Base-by-base conservation (phyloP, 2,888 invertebrate species). In the Drosophila tripunctata region DNA sequence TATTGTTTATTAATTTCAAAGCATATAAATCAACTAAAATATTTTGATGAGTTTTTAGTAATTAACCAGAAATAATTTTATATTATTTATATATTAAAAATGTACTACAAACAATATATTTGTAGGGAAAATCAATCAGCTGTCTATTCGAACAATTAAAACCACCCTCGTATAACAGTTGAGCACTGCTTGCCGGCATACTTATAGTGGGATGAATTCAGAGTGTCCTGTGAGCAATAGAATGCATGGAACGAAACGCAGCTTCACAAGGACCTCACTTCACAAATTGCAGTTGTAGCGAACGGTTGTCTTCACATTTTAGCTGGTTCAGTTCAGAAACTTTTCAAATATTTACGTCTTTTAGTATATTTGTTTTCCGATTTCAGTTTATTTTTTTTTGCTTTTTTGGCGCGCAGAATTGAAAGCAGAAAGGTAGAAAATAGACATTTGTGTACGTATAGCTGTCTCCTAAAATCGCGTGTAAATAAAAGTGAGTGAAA, bases 201-300 rank as follows among this genome's bases (percentile, higher is more conserved):
- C 22, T 41, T 38, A 36, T 40, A n/a, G n/a, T 31, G 35, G 45
- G 55, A 51, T 45, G 24, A 30, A 5, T n/a, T 1, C 2, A 4
- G 30, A 40, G 30, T 27, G 51, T 14, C 17, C 19, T 51, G 38
- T 2, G 30, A 19, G 38, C n/a, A 19, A 21, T 14, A 14, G 14
- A 30, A 27, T 19, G 36, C 17, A 31, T 12, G 10, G 31, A 14
- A 7, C 38, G 10, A 24, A 14, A 7, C 38, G 35, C 52, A 69
- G 70, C 52, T 45, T 56, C 38, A 15, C 45, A 2, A 40, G 30
- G 45, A 22, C 43, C 40, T 75, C 72, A 73, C 60, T 73, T 70
- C 17, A 38, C 65, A 61, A 57, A 41, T 61, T 44, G 75, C 50
- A 54, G 65, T 60, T 60, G 70, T 50, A 38, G 75, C 66, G 75